These are phyloP conservation scores for Tortrix viridana DNA, from an alignment of 2,888 invertebrate genomes.

Conservation along the genomic window DNA sequence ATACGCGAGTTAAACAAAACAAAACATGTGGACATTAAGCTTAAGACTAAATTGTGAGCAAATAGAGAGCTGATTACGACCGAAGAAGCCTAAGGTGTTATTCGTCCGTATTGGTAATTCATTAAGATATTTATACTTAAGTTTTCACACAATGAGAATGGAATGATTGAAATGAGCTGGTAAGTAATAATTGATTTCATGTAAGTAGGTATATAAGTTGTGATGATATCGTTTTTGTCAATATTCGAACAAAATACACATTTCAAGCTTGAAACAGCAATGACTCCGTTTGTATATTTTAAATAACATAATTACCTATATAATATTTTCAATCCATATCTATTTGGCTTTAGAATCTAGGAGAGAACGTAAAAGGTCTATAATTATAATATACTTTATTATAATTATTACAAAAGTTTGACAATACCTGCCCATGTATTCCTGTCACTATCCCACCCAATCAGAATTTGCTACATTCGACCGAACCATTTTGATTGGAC, in stretches of 20 bases:
- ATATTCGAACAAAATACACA: constrained; percentile 12
- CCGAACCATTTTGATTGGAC: constrained; percentile 15
- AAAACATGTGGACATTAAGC: constrained; percentile 31
- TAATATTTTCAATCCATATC: constrained; percentile 40
- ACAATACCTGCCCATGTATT: constrained; percentile 40
- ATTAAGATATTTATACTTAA: too few species aligned
- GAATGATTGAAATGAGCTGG: neutral
- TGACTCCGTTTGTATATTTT: constrained; percentile 42
- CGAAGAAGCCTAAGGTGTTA: neutral
- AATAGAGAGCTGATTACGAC: constrained; percentile 20
- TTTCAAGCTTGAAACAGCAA: constrained; percentile 38
- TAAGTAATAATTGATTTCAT: neutral
- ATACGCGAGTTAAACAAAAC: constrained; percentile 33
- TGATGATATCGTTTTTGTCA: neutral
- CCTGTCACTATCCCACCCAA: neutral
- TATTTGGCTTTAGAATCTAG: constrained; percentile 50
- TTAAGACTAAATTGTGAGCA: constrained; percentile 48
- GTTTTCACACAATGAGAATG: neutral
- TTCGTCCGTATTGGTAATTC: neutral
- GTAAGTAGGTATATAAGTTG: neutral
- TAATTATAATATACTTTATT: constrained; percentile 36
- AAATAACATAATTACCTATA: constrained; percentile 39
- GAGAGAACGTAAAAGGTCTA: constrained; percentile 49
- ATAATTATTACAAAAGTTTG: constrained; percentile 40
- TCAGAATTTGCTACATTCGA: neutral